Evolutionary conservation across 2,797 vertebrate genomes (phyloP), one percentile per base, ranked within the genome.

Genomic region (Falco naumanni): DNA sequence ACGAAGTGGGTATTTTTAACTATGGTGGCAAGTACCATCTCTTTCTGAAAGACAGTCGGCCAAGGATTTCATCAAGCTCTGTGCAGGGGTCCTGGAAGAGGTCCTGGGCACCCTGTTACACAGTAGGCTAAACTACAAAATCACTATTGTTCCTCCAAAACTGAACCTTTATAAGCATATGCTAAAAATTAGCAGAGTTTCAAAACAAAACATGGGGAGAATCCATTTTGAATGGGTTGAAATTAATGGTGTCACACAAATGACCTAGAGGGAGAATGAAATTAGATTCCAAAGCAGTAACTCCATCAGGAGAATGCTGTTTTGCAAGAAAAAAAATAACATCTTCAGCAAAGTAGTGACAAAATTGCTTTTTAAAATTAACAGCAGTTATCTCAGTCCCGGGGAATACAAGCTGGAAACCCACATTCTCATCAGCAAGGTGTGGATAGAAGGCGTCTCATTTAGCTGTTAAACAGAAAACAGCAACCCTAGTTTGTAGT

Each of bases 121-220:
- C 21, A 29, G 51, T n/a, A 69, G 50, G 14, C 33, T 64, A 29
- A 43, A 18, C 47, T 13, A 18, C 54, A 65, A 66, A 34, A 53
- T 31, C 29, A 39, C 59, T 47, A 69, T 51, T 79, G 56, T 41
- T 83, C 31, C 37, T 94, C 80, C 78, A 47, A 18, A 10, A 34
- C 50, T 0, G 13, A 89, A 51, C 33, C 24, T 85, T 37, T 45
- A 41, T 11, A 19, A 91, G 56, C 80, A 90, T 74, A 56, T 93
- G 95, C 86, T 88, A 60, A 63, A 91, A 81, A 90, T 94, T 53
- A 96, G 39, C 56, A 17, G 71, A 79, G 47, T 92, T 96, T 88
- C 92, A 18, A 92, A 94, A 86, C 76, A 84, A 92, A 92, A 74
- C 76, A 22, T 5, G 69, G 48, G 82, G 48, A 70, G 79, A 72